Percentiles rank a stretch among this genome's conserved stretches.
These are phyloP conservation scores for Enteromius thamalakanensis DNA, from an alignment of 2,797 vertebrate genomes.

Conservation along the genomic window DNA sequence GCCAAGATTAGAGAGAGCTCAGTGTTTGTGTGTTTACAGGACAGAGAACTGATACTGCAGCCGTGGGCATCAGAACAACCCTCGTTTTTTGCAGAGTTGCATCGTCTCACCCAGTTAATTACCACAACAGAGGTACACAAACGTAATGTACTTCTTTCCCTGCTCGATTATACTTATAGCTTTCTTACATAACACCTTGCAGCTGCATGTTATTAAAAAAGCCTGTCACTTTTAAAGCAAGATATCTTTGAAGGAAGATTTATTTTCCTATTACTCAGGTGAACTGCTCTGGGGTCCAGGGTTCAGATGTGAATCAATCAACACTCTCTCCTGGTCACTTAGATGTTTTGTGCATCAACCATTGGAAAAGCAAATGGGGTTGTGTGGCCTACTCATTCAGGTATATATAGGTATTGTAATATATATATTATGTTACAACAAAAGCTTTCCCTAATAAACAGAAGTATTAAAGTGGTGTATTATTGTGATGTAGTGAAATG, in stretches of 20 bases:
- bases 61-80: constrained; percentile 69
- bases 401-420: constrained; percentile 54
- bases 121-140: constrained; percentile 70
- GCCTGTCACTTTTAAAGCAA: background rate
- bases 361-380: constrained; percentile 64
- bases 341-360: constrained; percentile 76
- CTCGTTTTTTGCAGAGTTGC: constrained; percentile 72
- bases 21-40: constrained; percentile 58
- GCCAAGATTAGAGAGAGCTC: constrained; percentile 3
- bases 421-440: background rate
- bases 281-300: constrained; percentile 50
- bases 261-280: constrained; percentile 32
- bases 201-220: background rate
- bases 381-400: constrained; percentile 82
- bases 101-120: constrained; percentile 70
- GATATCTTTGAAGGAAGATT: background rate
- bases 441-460: background rate
- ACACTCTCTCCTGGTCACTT: constrained; percentile 51
- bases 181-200: background rate
- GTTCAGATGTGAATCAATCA: constrained; percentile 35
- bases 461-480: background rate
- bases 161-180: background rate
- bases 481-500: background rate
- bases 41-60: constrained; percentile 66
- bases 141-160: background rate